Base-by-base conservation (phyloP, 2,888 invertebrate species). In the Parthenolecanium corni region DNA sequence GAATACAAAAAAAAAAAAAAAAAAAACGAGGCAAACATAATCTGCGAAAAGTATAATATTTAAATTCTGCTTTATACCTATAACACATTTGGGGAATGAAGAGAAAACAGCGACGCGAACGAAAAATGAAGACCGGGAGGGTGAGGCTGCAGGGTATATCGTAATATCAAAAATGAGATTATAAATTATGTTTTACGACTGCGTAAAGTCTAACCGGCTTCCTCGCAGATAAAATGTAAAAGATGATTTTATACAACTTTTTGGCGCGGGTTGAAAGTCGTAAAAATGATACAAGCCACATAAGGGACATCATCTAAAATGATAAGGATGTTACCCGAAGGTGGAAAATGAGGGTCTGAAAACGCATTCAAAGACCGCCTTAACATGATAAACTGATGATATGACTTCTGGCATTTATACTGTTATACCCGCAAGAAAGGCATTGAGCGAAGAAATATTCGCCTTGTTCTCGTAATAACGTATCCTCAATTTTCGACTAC, bases 131-230 rank as follows among this genome's bases (percentile, higher is more conserved):
- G 2, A 2, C 11, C 23, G 21, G 49, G 5, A 49, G 20, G 23
- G 11, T 5, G 21, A 21, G 49, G 58, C 9, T 11, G 20, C 6
- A 3, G 14, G 20, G 49, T 18, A 46, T 58, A 58, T 58, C 58
- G 58, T 58, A 58, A 58, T 58, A 58, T 58, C 47, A 58, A n/a
- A 58, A 58, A 58, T 58, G 58, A 58, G 58, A 58, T 58, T 58
- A 58, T 58, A 58, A 58, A 58, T 58, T 25, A 58, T 47, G 47
- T 58, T 58, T 58, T 58, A 58, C 58, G 58, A 58, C 58, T 58
- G 58, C 58, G 36, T 58, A 58, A 58, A 58, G 44, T 58, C 58
- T 58, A 58, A 58, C 47, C 47, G 58, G 58, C 58, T 58, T 58
- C 58, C 58, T 58, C 21, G 46, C 58, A 18, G 46, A 46, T 46